Evolutionary conservation across 2,797 vertebrate genomes (phyloP), one percentile per base, ranked within the genome.

Genomic region (Lagorchestes hirsutus): DNA sequence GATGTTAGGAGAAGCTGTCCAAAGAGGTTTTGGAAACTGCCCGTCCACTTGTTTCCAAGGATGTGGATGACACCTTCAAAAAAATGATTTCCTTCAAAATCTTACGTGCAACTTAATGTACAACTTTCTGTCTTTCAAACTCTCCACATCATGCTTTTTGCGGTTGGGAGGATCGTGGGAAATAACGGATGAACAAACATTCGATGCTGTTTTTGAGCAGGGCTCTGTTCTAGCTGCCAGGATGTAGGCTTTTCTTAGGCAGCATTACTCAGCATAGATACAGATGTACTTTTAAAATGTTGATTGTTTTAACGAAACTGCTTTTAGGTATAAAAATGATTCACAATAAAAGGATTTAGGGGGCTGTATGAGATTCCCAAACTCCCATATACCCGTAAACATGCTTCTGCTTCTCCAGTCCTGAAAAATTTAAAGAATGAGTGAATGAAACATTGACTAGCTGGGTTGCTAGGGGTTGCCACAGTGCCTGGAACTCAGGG

Each of bases 1-100:
- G 28, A 82, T 94, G 0, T 93, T 40, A 91, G 94, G 54, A 95
- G 94, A 87, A 22, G 58, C 59, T 93, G 31, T 59, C 55, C 92
- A 93, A 24, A 91, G 94, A 46, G 93, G 58, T 92, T 58, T 93
- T 93, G 96, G 94, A 95, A 28, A 91, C 46, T 93, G 91, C 1
- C 93, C 46, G 52, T 74, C 40, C 90, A 54, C 74, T 96, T 91
- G 92, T 90, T 94, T 95, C 96, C 94, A 54, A 94, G 34, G 0
- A 91, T 55, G 8, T 95, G 34, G n/a, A 46, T 59, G 31, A 94
- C 18, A 9, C 59, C 31, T 62, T 62, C 56, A 59, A 31, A 31
- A 31, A 59, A 31, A 4, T 62, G 29, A 31, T 34, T 31, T 11
- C 58, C 58, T 59, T 29, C n/a, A 18, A 9, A 74, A 40, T 2